Conservation (phyloP, 64 coral and sea anemone species). For the Dendronephthya gigantea region DNA sequence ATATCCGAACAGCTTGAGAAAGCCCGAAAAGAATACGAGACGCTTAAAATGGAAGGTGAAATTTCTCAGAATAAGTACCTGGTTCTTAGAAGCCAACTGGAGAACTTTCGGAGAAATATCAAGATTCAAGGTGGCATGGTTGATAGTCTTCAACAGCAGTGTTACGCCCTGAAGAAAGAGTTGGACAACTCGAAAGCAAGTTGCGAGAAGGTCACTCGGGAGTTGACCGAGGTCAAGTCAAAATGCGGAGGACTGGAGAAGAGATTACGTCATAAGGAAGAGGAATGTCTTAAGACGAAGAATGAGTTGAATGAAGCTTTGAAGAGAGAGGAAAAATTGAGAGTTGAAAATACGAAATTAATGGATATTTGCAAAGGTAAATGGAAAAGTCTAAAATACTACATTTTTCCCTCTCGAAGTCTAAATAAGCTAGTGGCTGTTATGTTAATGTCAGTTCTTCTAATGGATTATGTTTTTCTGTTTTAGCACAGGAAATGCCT, state of each 20-base stretch:
- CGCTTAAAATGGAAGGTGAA: conserved; percentile 55
- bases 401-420: background rate
- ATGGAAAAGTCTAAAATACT: background rate
- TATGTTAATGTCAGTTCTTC: no score
- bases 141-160: conserved; percentile 82
- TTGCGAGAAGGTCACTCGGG: conserved; percentile 41
- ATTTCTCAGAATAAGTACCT: conserved; percentile 60
- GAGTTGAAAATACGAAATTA: conserved; percentile 51
- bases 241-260: conserved; percentile 51
- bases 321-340: conserved; percentile 53
- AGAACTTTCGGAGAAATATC: conserved; percentile 70
- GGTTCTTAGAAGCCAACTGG: conserved; percentile 62
- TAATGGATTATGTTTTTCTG: background rate
- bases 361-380: conserved; percentile 56
- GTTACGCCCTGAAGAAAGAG: conserved; percentile 68
- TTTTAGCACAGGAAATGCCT: background rate
- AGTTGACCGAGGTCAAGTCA: conserved; percentile 55
- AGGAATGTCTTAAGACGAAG: conserved; percentile 49
- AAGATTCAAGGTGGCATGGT: conserved; percentile 85
- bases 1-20: conserved; percentile 50
- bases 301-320: conserved; percentile 63
- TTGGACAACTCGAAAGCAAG: conserved; percentile 55
- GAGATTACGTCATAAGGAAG: conserved; percentile 44
- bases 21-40: conserved; percentile 47
- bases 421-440: no score